Conservation (phyloP, 2,888 invertebrate species). For the Pseudococcus jackbeardsleyi region DNA sequence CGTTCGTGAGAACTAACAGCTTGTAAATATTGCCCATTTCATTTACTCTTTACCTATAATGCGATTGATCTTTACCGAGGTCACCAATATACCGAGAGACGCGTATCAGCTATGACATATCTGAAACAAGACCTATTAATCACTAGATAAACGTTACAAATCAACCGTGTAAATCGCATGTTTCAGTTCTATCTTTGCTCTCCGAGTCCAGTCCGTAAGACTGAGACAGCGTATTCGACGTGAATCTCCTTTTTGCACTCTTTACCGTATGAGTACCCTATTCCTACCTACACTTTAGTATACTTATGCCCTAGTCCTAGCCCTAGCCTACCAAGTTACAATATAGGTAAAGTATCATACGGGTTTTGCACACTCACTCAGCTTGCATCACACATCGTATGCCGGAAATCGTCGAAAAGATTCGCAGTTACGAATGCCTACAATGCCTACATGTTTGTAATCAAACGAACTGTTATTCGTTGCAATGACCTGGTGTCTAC, state of each 20-base stretch:
- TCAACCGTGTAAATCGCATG: slow-evolving; percentile 63
- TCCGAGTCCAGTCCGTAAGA: neutral
- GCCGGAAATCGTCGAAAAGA: too few species aligned
- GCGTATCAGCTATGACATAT: slow-evolving; percentile 60
- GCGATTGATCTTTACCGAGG: slow-evolving; percentile 63
- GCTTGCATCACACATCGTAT: too few species aligned
- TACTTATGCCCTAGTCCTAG: too few species aligned
- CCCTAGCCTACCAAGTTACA: too few species aligned
- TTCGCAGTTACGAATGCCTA: too few species aligned
- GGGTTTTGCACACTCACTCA: too few species aligned
- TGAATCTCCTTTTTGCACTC: slow-evolving; percentile 30
- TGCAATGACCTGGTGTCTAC: too few species aligned
- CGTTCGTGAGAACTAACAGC: slow-evolving; percentile 62
- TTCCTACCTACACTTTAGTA: too few species aligned
- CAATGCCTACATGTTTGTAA: too few species aligned
- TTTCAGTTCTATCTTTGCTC: slow-evolving; percentile 35
- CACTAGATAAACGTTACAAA: slow-evolving; percentile 63
- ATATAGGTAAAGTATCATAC: too few species aligned
- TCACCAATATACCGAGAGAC: slow-evolving; percentile 56
- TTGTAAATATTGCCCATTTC: slow-evolving; percentile 63
- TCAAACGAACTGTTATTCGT: too few species aligned
- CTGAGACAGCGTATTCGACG: slow-evolving; percentile 26
- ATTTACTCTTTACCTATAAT: slow-evolving; percentile 45
- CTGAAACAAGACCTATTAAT: slow-evolving; percentile 62
- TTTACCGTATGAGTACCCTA: neutral